Evolutionary conservation across 35 echinoderm and acorn worm genomes (phyloP), one percentile per base, ranked within the genome.

Genomic region (Chiridota heheva): DNA sequence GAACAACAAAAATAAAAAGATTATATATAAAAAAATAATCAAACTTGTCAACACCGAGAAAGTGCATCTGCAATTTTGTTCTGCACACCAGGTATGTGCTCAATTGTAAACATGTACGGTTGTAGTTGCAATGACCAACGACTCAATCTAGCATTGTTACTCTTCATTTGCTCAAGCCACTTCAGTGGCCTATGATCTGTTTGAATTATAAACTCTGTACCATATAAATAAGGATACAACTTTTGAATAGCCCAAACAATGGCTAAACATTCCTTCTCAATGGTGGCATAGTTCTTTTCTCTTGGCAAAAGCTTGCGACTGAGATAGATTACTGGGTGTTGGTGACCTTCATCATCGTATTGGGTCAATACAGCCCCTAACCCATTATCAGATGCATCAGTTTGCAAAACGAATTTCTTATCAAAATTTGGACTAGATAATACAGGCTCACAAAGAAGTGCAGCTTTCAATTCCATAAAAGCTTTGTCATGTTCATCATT

Each of bases 241-340:
- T 73, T 89, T 2, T 41, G 31, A 3, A 89, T 44, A 38, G 77
- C 61, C 86, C 86, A 89, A 18, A 82, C 44, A 12, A 89, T 58
- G 1, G 86, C 86, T 32, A 92, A 64, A 75, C 89, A 92, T 34
- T 92, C 89, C 36, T 81, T 71, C 49, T 86, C 89, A n/a, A 76
- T 74, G 29, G 62, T 58, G 36, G 89, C 63, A 42, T 90, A 90
- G 4, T 60, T 29, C 36, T 60, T 18, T 67, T 91, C 73, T 24
- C 89, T 49, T n/a, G 72, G 53, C 31, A 86, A 51, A 12, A 91
- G 28, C 79, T 91, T 91, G n/a, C 63, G 40, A 43, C 55, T 80
- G 13, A 33, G 13, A 32, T 77, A 77, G 30, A 58, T 78, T 16
- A 89, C 66, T 72, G 86, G 76, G 32, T 81, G 67, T 38, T 81